phyloP scores from a whole-genome alignment of 2,797 vertebrate species.

The Megaceryle alcyon region DNA sequence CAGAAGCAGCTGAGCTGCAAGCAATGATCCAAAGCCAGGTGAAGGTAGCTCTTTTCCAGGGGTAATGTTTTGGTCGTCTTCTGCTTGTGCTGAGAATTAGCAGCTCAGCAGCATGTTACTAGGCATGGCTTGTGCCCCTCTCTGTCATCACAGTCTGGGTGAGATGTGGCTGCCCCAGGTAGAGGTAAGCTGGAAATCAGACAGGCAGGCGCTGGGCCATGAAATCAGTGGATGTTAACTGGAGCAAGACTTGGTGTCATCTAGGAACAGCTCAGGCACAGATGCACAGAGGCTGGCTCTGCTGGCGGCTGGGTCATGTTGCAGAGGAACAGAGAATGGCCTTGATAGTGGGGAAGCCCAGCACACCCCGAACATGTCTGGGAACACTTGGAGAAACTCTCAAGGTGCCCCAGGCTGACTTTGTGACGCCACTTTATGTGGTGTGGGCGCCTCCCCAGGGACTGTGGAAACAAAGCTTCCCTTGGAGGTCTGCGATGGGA shows the following conservation, averaged over 20 bases:
- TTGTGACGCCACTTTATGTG: not conserved
- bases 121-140: not conserved
- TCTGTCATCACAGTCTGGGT: not conserved
- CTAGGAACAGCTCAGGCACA: not conserved
- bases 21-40: rapidly evolving
- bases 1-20: not conserved
- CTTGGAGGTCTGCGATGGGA: slow-evolving; percentile 18
- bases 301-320: not conserved
- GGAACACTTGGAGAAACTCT: not conserved
- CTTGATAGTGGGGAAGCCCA: not conserved
- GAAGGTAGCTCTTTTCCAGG: not conserved
- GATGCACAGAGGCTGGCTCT: not conserved
- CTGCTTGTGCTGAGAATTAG: rapidly evolving
- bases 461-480: not conserved
- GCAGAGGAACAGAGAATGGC: rapidly evolving
- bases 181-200: rapidly evolving
- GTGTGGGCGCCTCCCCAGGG: not conserved
- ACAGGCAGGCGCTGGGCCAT: not conserved
- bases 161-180: rapidly evolving
- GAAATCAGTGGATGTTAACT: not conserved
- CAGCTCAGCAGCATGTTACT: rapidly evolving
- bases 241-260: not conserved
- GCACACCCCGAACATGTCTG: not conserved
- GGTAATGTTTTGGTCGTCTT: not conserved
- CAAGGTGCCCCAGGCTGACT: not conserved